Base-by-base conservation (phyloP, 2,888 invertebrate species). In the Toxonevra muliebris region DNA sequence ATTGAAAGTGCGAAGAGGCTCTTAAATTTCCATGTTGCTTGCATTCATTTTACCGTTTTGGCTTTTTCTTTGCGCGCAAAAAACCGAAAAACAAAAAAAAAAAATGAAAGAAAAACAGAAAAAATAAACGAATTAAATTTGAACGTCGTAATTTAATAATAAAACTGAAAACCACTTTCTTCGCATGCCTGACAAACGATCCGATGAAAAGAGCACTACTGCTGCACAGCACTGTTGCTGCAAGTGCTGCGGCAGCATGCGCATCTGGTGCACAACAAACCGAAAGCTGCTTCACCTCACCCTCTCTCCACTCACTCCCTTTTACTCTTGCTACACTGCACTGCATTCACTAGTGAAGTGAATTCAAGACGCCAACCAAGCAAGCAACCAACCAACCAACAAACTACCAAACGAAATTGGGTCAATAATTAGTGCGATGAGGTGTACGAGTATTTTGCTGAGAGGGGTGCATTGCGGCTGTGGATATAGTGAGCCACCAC, bases 131-230 rank as follows among this genome's bases (percentile, higher is more conserved):
- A 55, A 66, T 42, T 54, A 43, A 12, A 52, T 20, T 7, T 17
- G 11, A 15, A 52, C 42, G 10, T 41, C 19, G 73, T 72, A 72
- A 72, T 74, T 72, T 71, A 74, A 74, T 72, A 72, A 74, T 72
- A 71, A 74, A 74, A 74, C 71, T 71, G 74, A 74, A 74, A 74
- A 74, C 72, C 74, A 74, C 74, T 74, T 74, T 74, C 72, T 70
- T 71, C 65, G 68, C 69, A 70, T 66, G 66, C 66, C 61, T 66
- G 66, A 55, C 55, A 69, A 72, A 67, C 67, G 53, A 68, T 45
- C 42, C 62, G 63, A 54, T 40, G 60, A 66, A 53, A 63, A 76
- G 65, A 59, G 65, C 52, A 41, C 59, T 43, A 42, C 48, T 58
- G 48, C 48, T 60, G 43, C 58, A 58, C 48, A 45, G 12, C 45